Evolutionary conservation across 2,797 vertebrate genomes (phyloP).

Genomic region (Oreonectes daqikongensis): DNA sequence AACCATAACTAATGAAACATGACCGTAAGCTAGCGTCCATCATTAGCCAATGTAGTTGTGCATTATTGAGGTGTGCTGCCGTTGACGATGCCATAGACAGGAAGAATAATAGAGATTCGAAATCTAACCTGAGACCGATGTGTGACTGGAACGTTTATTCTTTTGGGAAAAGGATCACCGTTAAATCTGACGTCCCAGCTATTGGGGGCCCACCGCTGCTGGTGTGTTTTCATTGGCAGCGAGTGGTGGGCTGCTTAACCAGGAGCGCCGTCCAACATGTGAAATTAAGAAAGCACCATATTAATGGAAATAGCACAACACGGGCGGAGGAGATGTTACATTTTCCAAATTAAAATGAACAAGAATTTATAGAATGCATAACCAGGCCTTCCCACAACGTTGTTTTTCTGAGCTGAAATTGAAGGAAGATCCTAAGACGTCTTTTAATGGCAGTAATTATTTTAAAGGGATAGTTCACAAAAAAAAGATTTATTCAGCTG

Average conservation of each 20-base stretch:
- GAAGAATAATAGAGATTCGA: slow-evolving; percentile 28
- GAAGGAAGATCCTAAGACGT: not conserved
- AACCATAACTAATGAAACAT: slow-evolving; percentile 10
- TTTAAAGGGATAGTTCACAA: no score
- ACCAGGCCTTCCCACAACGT: slow-evolving; percentile 14
- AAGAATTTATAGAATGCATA: slow-evolving; percentile 26
- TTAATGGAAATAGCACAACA: slow-evolving; percentile 24
- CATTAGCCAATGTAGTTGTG: slow-evolving; percentile 1
- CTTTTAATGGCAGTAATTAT: not conserved
- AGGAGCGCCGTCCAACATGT: slow-evolving; percentile 48
- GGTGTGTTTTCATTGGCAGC: slow-evolving; percentile 60
- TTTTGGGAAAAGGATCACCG: not conserved
- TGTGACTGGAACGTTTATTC: slow-evolving; percentile 30
- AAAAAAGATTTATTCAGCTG: not conserved
- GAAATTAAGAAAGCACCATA: slow-evolving; percentile 42
- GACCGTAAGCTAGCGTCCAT: not conserved
- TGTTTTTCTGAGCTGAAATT: not conserved
- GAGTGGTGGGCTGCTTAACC: slow-evolving; percentile 44
- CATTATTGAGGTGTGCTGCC: not conserved
- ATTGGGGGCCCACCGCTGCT: slow-evolving; percentile 46
- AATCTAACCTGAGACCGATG: slow-evolving; percentile 28
- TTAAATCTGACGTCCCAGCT: slow-evolving; percentile 40
- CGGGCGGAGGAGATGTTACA: slow-evolving; percentile 26
- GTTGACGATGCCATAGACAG: not conserved
- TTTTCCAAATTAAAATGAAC: slow-evolving; percentile 40